Evolutionary conservation across 2,113 vertebrate species (phyloP), one percentile per base, ranked within the genome.

Genomic region (Callipepla californica): DNA sequence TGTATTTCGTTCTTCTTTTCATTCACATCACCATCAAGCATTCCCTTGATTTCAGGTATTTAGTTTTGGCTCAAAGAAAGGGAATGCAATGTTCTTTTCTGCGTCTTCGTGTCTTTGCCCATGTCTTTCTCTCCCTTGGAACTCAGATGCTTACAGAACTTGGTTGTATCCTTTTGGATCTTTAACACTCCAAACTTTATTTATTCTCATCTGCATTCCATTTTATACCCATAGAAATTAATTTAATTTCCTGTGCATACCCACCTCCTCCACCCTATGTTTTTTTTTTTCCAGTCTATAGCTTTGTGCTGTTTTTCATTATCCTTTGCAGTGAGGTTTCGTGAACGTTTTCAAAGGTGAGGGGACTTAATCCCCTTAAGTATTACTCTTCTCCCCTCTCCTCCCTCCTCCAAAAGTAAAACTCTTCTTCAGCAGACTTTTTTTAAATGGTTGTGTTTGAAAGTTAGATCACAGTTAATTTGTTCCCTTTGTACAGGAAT

Each of bases 181-280:
- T 55, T 58, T 74, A 61, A 76, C 78, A 59, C 70, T 51, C 19
- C 25, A 66, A 48, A 57, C 21, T 87, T 82, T 45, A 38, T 85
- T 92, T 85, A 36, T 85, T 74, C 65, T 77, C 88, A 23, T 75
- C 61, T 69, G 47, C 47, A 34, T 91, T 89, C 81, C 30, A 22
- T 82, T 76, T 75, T 80, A 45, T 85, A 66, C 51, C 42, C 28
- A 42, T 13, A 92, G 59, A 93, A 94, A 96, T 88, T 65, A 76
- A 85, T 83, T 93, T 82, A 6, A 80, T 78, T 94, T 96, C n/a
- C 85, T 87, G 21, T 86, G 36, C 38, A 20, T 92, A 62, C 30
- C 32, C 68, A 70, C 28, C 20, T 36, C 17, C 18, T 5, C 15
- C 20, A 1, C 2, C 1, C 8, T 1, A 9, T 40, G 12, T 6